Percentiles rank a stretch among this genome's conserved stretches.
phyloP scores from a whole-genome alignment of 2,797 vertebrate species.

The Pipistrellus nathusii region DNA sequence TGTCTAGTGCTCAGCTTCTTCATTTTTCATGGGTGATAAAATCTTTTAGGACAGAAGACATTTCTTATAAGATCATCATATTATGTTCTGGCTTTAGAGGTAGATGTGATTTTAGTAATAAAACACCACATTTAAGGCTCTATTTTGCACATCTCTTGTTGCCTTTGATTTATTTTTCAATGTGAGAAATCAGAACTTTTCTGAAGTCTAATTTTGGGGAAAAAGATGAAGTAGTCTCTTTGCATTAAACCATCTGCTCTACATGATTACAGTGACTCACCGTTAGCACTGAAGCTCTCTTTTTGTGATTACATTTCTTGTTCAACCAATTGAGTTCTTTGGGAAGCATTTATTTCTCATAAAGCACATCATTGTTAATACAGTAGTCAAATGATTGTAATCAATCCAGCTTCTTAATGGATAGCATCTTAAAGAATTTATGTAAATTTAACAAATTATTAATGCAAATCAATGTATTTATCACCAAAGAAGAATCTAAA shows the following conservation, averaged over 20 bases:
- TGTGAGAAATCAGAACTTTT: constrained; percentile 68
- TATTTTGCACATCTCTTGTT: constrained; percentile 79
- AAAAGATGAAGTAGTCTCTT: constrained; percentile 79
- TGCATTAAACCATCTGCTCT: constrained; percentile 65
- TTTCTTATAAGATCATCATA: constrained; percentile 69
- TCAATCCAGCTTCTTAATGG: constrained; percentile 30
- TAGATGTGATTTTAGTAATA: constrained; percentile 85
- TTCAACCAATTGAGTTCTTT: constrained; percentile 56
- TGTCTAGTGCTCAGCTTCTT: constrained; percentile 76
- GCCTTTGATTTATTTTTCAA: constrained; percentile 85
- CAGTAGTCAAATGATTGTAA: constrained; percentile 58
- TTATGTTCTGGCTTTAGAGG: constrained; percentile 79
- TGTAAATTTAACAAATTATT: constrained; percentile 39
- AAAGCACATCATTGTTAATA: neutral
- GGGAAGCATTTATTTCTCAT: constrained; percentile 51
- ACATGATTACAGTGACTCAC: constrained; percentile 62
- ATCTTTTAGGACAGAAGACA: constrained; percentile 76
- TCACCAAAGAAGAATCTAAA: constrained; percentile 40
- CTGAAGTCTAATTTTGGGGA: constrained; percentile 74
- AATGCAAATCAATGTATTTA: constrained; percentile 35
- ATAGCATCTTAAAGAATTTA: constrained; percentile 11
- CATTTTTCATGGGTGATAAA: constrained; percentile 83
- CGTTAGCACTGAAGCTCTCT: constrained; percentile 68
- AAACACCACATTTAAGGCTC: constrained; percentile 80
- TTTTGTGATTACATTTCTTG: constrained; percentile 69